These are phyloP conservation scores for Genyomyrus donnyi DNA, from an alignment of 2,113 vertebrate genomes.

Conservation along the genomic window DNA sequence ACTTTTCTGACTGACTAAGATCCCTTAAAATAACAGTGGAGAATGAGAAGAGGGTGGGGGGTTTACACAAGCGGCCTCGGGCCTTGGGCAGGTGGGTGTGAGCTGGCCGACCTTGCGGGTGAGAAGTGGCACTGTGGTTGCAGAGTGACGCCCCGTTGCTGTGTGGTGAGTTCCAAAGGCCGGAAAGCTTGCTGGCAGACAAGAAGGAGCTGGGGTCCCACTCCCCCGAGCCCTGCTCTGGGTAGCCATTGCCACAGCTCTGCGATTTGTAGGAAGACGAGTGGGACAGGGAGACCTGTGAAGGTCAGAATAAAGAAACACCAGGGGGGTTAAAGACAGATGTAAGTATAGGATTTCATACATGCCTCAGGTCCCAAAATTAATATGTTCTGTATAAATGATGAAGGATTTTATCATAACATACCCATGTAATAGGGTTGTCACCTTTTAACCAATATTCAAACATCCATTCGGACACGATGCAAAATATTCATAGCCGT, in stretches of 20 bases:
- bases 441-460: no score
- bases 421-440: neutral
- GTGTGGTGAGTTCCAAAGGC: slow-evolving; percentile 94
- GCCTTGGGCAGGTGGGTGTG: neutral
- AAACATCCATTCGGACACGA: no score
- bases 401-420: slow-evolving; percentile 2
- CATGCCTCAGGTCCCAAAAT: neutral
- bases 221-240: slow-evolving; percentile 85
- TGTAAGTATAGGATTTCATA: neutral
- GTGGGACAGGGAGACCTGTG: slow-evolving; percentile 76
- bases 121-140: slow-evolving; percentile 66
- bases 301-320: neutral
- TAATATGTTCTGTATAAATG: neutral
- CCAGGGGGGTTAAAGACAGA: slow-evolving; percentile 13
- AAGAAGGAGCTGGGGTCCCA: slow-evolving; percentile 98
- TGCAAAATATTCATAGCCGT: no score
- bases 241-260: slow-evolving; percentile 69
- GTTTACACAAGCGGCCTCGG: neutral
- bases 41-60: neutral
- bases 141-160: slow-evolving; percentile 74
- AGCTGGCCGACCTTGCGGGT: slow-evolving; percentile 58
- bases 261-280: slow-evolving; percentile 84
- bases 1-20: neutral
- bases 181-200: slow-evolving; percentile 95
- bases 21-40: neutral